Base-by-base conservation (phyloP, 1,140 invertebrate genomes). In the Leguminivora glycinivorella region DNA sequence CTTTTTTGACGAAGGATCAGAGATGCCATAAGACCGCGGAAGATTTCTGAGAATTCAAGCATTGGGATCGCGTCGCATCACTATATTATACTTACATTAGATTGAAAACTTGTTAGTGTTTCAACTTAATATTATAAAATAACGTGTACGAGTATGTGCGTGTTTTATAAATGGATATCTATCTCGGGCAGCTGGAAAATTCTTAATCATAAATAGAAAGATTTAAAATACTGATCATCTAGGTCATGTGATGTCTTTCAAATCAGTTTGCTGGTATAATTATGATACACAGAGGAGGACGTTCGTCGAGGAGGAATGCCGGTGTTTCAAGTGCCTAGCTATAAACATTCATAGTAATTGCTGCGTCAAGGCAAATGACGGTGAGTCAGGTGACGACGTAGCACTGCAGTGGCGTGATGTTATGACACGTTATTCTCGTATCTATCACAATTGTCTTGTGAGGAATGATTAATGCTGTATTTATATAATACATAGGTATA, bases 1-100 rank as follows among this genome's bases (percentile, higher is more conserved):
- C 58, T 63, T 9, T 26, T 60, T 63, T 63, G 58, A 63, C 58
- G 58, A 63, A 63, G 58, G 58, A 63, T 63, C 58, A 29, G 58
- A 63, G 26, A 63, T 9, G 25, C 58, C 58, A 29, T 63, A 58
- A 58, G 56, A 17, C 58, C 6, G 58, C 12, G 14, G 58, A 63
- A 63, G 58, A 29, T 63, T 63, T 63, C 58, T 29, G 25, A 63
- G 58, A 63, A 63, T 31, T 12, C 14, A 4, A 31, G 58, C 14
- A 63, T n/a, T 26, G 7, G 58, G 6, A 26, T 29, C 56, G 31
- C 58, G 14, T 1, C 58, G 12, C 14, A 10, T 29, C 19, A 7
- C 7, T 52, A 38, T 12, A 34, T 34, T 34, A 38, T 12, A 38
- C 34, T 38, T 34, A 10, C 9, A 31, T 9, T 34, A 9, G 31